Conservation (phyloP, 2,113 vertebrate species). For the Rhineura floridana region DNA sequence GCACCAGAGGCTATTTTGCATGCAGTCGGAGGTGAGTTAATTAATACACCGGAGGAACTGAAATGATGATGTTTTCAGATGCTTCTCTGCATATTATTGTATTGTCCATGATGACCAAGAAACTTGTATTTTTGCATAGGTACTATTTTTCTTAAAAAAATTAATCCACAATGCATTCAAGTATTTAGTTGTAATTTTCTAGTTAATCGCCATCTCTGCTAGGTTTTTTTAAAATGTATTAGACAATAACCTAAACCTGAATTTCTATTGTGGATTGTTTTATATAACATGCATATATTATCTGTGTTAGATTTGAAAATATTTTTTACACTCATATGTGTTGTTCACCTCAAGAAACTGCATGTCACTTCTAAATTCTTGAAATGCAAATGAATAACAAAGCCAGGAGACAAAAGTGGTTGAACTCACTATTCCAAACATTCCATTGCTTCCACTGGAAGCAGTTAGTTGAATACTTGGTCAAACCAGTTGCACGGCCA, state of each 20-base stretch:
- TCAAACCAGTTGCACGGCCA: neutral
- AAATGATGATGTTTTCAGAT: neutral
- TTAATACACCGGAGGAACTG: neutral
- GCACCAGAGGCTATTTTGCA: slow-evolving; percentile 93
- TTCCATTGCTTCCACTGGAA: neutral
- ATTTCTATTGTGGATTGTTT: neutral
- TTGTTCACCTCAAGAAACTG: neutral
- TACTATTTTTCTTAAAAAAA: neutral
- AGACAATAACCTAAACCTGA: neutral
- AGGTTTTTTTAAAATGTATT: neutral
- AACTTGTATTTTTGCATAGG: neutral
- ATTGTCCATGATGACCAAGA: neutral
- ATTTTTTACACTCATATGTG: neutral
- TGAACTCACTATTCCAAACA: neutral
- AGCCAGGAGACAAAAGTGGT: slow-evolving; percentile 16
- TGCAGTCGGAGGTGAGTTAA: slow-evolving; percentile 88
- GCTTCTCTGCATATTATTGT: neutral
- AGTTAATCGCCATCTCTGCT: neutral
- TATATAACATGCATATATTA: neutral
- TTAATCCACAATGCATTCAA: neutral
- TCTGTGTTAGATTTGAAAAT: neutral
- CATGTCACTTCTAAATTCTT: slow-evolving; percentile 6
- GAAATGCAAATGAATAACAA: slow-evolving; percentile 8
- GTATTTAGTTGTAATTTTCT: neutral
- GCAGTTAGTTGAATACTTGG: neutral